Evolutionary conservation across 2,888 invertebrate species (phyloP).

Genomic region (Oegoconia quadripuncta): DNA sequence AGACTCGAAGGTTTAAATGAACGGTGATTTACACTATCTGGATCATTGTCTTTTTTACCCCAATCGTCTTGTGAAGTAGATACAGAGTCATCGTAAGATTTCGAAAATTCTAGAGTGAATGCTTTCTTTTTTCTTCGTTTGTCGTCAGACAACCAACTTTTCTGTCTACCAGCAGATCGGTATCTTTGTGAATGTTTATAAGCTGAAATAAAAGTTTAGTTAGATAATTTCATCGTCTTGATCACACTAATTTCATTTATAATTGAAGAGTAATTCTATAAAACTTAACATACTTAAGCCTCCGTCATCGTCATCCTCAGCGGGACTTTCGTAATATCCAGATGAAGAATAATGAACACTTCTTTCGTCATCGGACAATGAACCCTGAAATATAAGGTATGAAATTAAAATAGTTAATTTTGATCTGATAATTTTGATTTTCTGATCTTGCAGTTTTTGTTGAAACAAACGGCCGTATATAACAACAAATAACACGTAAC

Average conservation of each 20-base stretch:
- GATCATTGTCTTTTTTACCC: conserved; percentile 56
- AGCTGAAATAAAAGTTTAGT: conserved; percentile 39
- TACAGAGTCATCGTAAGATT: conserved; percentile 77
- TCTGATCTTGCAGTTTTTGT: too few species aligned
- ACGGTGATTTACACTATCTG: conserved; percentile 45
- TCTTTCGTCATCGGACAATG: conserved; percentile 83
- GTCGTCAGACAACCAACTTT: conserved; percentile 84
- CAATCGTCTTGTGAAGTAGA: conserved; percentile 73
- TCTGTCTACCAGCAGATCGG: conserved; percentile 60
- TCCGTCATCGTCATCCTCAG: conserved; percentile 82
- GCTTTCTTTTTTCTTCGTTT: conserved; percentile 85
- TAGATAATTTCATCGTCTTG: conserved; percentile 4
- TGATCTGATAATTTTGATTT: too few species aligned
- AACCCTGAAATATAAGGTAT: too few species aligned
- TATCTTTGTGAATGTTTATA: conserved; percentile 75
- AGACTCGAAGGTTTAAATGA: conserved; percentile 43
- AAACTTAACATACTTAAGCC: conserved; percentile 59
- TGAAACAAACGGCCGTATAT: too few species aligned
- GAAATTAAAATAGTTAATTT: too few species aligned
- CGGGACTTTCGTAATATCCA: conserved; percentile 86
- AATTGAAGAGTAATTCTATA: too few species aligned
- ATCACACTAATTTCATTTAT: neutral
- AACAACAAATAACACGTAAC: too few species aligned
- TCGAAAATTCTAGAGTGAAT: conserved; percentile 87
- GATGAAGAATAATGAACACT: conserved; percentile 86